A percentile compares a stretch with the other conserved stretches of the same genome.
These are phyloP conservation scores for Metalampra italica DNA, from an alignment of 2,888 invertebrate genomes.

Conservation along the genomic window DNA sequence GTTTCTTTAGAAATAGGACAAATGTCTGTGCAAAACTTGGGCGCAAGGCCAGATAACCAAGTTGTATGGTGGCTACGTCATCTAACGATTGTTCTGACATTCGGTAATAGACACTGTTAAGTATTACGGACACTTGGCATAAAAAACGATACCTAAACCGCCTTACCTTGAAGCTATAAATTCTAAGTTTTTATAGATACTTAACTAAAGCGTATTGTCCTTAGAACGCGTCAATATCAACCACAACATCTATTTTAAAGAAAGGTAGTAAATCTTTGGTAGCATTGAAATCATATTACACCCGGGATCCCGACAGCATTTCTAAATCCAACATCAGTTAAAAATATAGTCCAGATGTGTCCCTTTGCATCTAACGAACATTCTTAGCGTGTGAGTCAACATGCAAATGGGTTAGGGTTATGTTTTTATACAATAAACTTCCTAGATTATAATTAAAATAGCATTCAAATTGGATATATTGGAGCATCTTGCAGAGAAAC, in stretches of 20 bases:
- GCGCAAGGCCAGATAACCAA: conserved; percentile 2
- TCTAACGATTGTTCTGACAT: neutral
- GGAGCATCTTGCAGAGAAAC: neutral
- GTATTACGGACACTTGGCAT: neutral
- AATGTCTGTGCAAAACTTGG: neutral
- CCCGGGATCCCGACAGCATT: neutral
- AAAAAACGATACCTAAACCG: neutral
- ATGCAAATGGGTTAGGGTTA: neutral
- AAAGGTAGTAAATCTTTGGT: too few relatives aligned
- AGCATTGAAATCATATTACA: neutral
- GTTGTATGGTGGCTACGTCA: neutral
- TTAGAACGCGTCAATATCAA: too few relatives aligned
- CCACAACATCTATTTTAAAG: too few relatives aligned
- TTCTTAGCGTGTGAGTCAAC: neutral
- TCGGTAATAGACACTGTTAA: neutral
- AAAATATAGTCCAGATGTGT: neutral
- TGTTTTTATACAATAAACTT: neutral
- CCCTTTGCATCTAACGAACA: conserved; percentile 1
- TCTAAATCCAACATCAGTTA: neutral
- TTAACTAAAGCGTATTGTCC: too few relatives aligned
- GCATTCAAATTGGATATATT: conserved; percentile 1
- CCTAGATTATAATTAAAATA: too few relatives aligned
- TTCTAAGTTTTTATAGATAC: too few relatives aligned
- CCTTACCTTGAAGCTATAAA: neutral
- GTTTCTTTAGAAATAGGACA: neutral